phyloP scores from a whole-genome alignment of 2,113 vertebrate genomes.

The Oncorhynchus tshawytscha region DNA sequence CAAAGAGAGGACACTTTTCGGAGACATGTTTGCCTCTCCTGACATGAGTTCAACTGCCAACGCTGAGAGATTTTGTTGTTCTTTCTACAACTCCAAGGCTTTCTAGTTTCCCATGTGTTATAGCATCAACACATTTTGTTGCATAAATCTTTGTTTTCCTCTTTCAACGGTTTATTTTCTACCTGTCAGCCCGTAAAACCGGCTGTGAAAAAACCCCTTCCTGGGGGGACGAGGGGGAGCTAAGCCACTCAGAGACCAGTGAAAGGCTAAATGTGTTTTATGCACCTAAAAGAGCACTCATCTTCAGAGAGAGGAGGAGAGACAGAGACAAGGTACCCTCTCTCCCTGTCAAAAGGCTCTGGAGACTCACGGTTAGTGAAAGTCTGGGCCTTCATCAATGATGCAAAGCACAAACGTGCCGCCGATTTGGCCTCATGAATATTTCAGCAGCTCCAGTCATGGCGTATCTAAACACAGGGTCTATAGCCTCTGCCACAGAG shows the following conservation, averaged over 20 bases:
- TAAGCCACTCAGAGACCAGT: conserved; percentile 11
- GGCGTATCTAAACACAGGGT: conserved; percentile 49
- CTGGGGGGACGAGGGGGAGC: conserved; percentile 6
- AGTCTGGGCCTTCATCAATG: conserved; percentile 58
- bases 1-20: neutral
- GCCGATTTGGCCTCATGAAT: conserved; percentile 61
- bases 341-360: conserved; percentile 24
- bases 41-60: conserved; percentile 1
- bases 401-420: conserved; percentile 60
- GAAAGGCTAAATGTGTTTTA: conserved; percentile 26
- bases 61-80: neutral
- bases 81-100: conserved; percentile 1
- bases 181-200: conserved; percentile 27
- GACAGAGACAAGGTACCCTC: conserved; percentile 15
- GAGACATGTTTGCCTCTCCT: neutral
- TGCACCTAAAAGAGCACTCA: conserved; percentile 29
- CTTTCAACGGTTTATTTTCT: conserved; percentile 7
- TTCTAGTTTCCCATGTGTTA: conserved; percentile 7
- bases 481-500: conserved; percentile 8
- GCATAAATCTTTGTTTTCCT: conserved; percentile 25
- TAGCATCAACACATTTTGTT: conserved; percentile 24
- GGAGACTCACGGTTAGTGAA: conserved; percentile 25
- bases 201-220: conserved; percentile 16
- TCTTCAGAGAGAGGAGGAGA: neutral
- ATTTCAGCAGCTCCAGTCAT: conserved; percentile 64